These are phyloP conservation scores for Erynnis tages DNA, from an alignment of 2,888 invertebrate genomes.

Conservation along the genomic window DNA sequence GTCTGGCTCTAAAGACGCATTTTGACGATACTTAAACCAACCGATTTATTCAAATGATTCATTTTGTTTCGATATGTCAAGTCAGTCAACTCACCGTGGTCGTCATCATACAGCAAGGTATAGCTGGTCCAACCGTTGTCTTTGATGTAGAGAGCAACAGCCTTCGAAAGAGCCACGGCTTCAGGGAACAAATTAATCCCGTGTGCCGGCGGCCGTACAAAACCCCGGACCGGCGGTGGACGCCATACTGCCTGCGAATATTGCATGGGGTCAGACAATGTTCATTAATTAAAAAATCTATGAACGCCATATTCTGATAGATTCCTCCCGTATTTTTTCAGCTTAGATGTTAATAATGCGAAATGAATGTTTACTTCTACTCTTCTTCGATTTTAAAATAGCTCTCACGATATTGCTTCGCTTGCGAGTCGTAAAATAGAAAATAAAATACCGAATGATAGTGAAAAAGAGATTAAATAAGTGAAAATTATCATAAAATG, in stretches of 20 bases:
- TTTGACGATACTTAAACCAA: too few species aligned
- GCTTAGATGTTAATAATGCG: too few species aligned
- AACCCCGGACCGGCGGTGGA: conserved; percentile 56
- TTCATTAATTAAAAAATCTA: too few species aligned
- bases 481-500: too few species aligned
- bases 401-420: not conserved
- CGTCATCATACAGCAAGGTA: conserved; percentile 89
- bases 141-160: conserved; percentile 84
- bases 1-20: too few species aligned
- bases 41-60: too few species aligned
- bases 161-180: conserved; percentile 84
- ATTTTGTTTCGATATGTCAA: too few species aligned
- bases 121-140: conserved; percentile 89
- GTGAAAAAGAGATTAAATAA: too few species aligned
- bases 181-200: conserved; percentile 89
- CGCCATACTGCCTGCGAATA: conserved; percentile 64
- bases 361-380: not conserved
- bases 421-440: not conserved
- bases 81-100: too few species aligned
- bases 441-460: not conserved
- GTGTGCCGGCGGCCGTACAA: conserved; percentile 49
- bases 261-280: too few species aligned
- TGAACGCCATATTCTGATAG: too few species aligned
- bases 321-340: too few species aligned
- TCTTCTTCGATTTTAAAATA: not conserved